Evolutionary conservation across 2,888 invertebrate genomes (phyloP).

Genomic region (Melinaea menophilus): DNA sequence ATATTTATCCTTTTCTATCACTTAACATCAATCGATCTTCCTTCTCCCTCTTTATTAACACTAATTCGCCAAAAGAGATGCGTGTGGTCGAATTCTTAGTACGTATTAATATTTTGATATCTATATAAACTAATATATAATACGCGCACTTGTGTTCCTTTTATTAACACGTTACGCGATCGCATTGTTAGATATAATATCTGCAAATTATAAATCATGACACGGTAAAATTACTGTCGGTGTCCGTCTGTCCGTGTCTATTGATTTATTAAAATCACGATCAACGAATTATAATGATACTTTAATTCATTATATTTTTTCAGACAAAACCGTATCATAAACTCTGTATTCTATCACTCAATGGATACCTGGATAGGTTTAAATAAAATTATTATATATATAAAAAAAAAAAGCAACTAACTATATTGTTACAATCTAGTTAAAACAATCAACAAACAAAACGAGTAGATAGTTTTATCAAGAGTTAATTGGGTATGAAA

Average conservation of each 20-base stretch:
- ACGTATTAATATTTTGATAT: conserved; percentile 25
- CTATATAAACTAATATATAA: conserved; percentile 3
- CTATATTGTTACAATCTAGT: no score
- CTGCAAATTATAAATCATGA: conserved; percentile 2
- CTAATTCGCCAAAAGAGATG: not conserved
- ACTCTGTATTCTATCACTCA: no score
- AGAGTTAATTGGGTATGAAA: not conserved
- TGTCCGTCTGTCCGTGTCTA: not conserved
- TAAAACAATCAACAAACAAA: no score
- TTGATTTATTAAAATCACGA: not conserved
- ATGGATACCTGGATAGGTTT: no score
- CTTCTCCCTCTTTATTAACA: conserved; percentile 18
- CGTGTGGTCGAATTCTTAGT: conserved; percentile 17
- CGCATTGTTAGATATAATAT: no score
- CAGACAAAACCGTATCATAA: no score
- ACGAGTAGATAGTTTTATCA: no score
- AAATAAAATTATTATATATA: no score
- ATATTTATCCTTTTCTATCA: conserved; percentile 22
- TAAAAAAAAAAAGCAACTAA: no score
- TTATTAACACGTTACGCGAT: not conserved
- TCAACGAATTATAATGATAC: no score
- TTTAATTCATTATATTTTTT: no score
- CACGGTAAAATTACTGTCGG: not conserved
- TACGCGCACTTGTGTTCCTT: not conserved
- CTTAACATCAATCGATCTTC: conserved; percentile 15